Evolutionary conservation across 2,113 vertebrate genomes (phyloP).

Genomic region (Agapornis roseicollis): DNA sequence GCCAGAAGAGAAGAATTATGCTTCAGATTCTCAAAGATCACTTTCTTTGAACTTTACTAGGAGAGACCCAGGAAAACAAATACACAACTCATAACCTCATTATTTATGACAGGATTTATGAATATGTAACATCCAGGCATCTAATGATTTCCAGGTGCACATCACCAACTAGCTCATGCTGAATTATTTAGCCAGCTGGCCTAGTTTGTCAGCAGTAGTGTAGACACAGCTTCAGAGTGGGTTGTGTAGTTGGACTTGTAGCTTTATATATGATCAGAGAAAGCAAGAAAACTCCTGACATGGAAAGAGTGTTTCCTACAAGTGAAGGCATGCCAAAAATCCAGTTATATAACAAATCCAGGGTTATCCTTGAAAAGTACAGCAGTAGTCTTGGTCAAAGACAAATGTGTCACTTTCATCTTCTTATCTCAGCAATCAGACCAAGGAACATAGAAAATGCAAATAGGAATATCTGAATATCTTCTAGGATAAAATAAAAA

Average conservation of each 20-base stretch:
- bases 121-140: background rate
- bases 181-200: slow-evolving; percentile 57
- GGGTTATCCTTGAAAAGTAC: background rate
- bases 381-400: background rate
- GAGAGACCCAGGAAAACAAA: background rate
- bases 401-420: background rate
- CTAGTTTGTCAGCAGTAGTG: background rate
- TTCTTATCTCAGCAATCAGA: background rate
- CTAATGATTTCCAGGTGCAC: slow-evolving; percentile 51
- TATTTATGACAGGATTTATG: background rate
- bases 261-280: background rate
- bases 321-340: background rate
- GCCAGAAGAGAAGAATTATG: background rate
- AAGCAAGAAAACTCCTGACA: background rate
- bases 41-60: background rate
- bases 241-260: background rate
- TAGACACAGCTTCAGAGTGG: background rate
- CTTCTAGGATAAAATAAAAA: background rate
- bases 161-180: slow-evolving; percentile 15
- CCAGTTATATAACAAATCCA: background rate
- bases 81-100: background rate
- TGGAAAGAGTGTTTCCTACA: background rate
- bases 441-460: background rate
- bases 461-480: background rate
- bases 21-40: background rate